Base-by-base conservation (phyloP, 2,113 vertebrate species). In the Dipodomys merriami region DNA sequence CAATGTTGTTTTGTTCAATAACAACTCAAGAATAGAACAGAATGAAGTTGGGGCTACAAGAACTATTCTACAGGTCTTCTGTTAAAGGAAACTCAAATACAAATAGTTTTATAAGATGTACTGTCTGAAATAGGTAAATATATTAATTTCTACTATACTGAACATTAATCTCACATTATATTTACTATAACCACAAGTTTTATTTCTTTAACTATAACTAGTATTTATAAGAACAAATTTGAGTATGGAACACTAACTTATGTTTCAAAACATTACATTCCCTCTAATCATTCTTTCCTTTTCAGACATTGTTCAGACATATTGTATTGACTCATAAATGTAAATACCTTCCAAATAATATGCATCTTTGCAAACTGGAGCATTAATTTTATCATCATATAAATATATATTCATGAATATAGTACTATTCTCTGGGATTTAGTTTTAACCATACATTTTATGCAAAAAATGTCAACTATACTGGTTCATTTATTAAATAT, bases 371-470 rank as follows among this genome's bases (percentile, higher is more conserved):
- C 13, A 92, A 91, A 86, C 4, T 71, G 6, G 87, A 92, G 30
- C 83, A 76, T 76, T 77, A 86, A 72, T 22, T 25, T 85, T 3
- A 69, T 74, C 2, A 76, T 62, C 35, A 65, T 73, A 64, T 72
- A 86, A 91, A 81, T 35, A 29, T 64, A 3, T 53, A 22, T 91
- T 80, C 76, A 71, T 49, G 20, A 78, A 77, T 6, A 73, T 74
- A 89, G 64, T 74, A 86, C 8, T n/a, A 64, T 53, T 19, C 18
- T 30, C 20, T 83, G 44, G 23, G 86, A 72, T 94, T 84, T 82
- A 90, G 6, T 80, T 95, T 83, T 80, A 93, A 83, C 7, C 57
- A 84, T 84, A 71, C 89, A 73, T 53, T 22, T 71, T 83, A 86
- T 23, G 83, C 74, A 83, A 73, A 44, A 77, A 30, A 5, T 81